Conservation (phyloP, 2,888 invertebrate species). For the Eupelmus urozonus region DNA sequence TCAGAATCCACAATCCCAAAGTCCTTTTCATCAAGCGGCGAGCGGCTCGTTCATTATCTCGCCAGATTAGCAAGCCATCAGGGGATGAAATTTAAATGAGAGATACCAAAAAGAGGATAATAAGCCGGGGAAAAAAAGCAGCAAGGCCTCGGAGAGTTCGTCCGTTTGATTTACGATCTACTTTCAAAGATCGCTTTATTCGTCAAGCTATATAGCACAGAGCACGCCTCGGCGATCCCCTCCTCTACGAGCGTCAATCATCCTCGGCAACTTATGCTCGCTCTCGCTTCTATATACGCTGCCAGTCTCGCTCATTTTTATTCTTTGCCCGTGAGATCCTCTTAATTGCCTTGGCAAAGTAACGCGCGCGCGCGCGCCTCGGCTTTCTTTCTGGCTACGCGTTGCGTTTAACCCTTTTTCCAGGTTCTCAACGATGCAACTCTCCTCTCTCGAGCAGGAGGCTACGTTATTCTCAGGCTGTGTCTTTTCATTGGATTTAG, state of each 20-base stretch:
- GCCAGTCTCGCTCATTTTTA: conserved; percentile 3
- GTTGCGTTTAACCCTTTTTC: neutral
- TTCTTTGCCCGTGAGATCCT: conserved; percentile 30
- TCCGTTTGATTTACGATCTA: conserved; percentile 28
- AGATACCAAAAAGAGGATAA: neutral
- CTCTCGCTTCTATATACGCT: neutral
- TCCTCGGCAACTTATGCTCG: neutral
- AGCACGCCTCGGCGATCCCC: conserved; percentile 12
- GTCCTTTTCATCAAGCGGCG: neutral
- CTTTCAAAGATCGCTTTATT: conserved; percentile 41
- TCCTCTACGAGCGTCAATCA: conserved; percentile 22
- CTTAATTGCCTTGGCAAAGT: conserved; percentile 31
- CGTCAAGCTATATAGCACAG: conserved; percentile 30
- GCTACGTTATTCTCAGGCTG: neutral
- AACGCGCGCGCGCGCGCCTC: neutral
- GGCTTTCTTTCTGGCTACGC: no score
- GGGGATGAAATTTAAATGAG: conserved; percentile 13
- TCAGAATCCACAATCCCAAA: no score
- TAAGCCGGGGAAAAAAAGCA: neutral
- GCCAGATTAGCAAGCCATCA: neutral
- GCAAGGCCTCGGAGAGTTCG: neutral
- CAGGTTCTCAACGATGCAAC: neutral
- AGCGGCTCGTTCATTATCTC: neutral
- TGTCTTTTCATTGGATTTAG: neutral
- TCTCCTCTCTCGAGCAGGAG: neutral